phyloP scores from a whole-genome alignment of 2,113 vertebrate species.

The Zosterops borbonicus region DNA sequence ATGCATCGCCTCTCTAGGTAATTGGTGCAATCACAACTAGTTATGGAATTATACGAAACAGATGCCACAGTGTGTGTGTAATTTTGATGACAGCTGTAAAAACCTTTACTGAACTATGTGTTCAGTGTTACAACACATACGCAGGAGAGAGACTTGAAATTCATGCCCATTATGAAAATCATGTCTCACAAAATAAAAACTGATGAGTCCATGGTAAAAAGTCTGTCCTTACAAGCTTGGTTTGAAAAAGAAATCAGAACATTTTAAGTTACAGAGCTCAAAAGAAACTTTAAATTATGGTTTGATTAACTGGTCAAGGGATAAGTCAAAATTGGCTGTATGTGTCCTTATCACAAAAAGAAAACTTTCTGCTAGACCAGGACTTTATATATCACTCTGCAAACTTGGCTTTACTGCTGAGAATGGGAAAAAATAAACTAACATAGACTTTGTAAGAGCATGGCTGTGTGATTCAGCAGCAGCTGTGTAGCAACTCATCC shows the following conservation, averaged over 20 bases:
- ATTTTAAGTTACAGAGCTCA: neutral
- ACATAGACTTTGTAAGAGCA: neutral
- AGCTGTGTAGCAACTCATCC: neutral
- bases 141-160: neutral
- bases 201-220: neutral
- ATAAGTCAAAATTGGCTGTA: neutral
- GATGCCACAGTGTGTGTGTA: neutral
- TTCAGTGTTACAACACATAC: neutral
- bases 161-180: slow-evolving; percentile 13
- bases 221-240: neutral
- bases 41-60: slow-evolving; percentile 24
- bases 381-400: neutral
- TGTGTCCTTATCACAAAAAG: neutral
- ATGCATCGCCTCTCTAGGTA: neutral
- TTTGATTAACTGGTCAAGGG: neutral
- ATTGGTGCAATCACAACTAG: slow-evolving; percentile 1
- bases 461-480: neutral
- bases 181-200: neutral
- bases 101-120: neutral
- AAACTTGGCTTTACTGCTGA: neutral
- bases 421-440: neutral
- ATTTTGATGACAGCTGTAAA: slow-evolving; percentile 30
- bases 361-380: neutral
- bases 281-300: neutral
- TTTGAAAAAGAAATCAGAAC: slow-evolving; percentile 26